A percentile compares a stretch with the other conserved stretches of the same genome.
phyloP scores from a whole-genome alignment of 1,140 invertebrate species.

The Philotrypesis tridentata region DNA sequence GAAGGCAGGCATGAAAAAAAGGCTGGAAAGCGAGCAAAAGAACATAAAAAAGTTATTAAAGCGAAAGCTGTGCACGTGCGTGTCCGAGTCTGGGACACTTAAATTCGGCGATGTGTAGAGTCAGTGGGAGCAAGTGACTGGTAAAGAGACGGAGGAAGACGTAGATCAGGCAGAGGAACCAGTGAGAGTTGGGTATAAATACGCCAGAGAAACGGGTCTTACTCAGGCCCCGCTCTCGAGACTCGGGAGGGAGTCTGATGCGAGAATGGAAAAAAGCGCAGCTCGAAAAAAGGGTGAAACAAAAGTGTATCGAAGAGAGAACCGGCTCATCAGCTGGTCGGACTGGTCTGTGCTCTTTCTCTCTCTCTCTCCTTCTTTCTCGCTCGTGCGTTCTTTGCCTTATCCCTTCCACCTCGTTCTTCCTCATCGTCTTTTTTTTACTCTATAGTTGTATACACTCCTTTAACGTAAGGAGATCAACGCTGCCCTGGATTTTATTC shows the following conservation, averaged over 20 bases:
- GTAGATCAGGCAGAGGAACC: constrained; percentile 52
- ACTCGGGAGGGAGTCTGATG: constrained; percentile 43
- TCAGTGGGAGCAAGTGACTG: constrained; percentile 39
- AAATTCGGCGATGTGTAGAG: constrained; percentile 32
- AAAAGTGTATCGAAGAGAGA: constrained; percentile 67
- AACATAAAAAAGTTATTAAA: constrained; percentile 44
- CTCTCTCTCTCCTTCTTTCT: constrained; percentile 56
- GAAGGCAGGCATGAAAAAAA: constrained; percentile 9
- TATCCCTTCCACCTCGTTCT: constrained; percentile 7
- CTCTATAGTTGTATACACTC: not conserved
- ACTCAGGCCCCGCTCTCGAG: constrained; percentile 57
- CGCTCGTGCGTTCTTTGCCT: constrained; percentile 38
- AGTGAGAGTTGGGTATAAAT: constrained; percentile 68
- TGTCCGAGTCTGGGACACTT: constrained; percentile 18
- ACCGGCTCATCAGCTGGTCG: constrained; percentile 72
- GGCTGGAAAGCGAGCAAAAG: constrained; percentile 14
- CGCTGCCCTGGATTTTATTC: constrained; percentile 71
- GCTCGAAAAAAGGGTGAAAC: constrained; percentile 54
- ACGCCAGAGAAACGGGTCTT: constrained; percentile 60
- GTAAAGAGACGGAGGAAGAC: constrained; percentile 53
- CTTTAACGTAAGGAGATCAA: constrained; percentile 53
- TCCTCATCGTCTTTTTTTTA: not conserved
- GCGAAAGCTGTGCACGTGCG: constrained; percentile 28
- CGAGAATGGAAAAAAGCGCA: constrained; percentile 52
- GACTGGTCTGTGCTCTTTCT: constrained; percentile 67